These are phyloP conservation scores for Heliopora coerulea DNA, from an alignment of 92 coral and sea anemone species.

Conservation along the genomic window DNA sequence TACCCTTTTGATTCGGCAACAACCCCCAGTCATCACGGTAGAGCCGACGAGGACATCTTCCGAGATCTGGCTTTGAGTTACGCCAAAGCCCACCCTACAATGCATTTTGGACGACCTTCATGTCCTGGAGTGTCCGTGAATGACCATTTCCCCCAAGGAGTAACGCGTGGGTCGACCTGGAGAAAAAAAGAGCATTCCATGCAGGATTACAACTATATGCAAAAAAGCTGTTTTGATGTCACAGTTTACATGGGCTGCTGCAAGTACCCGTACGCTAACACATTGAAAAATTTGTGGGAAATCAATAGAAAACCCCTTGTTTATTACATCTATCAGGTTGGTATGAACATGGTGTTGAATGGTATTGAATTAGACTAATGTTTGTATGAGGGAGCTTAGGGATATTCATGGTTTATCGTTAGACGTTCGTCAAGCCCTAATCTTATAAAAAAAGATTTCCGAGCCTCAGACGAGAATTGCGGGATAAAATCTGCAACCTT, in stretches of 20 bases:
- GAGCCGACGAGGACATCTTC: conserved; percentile 91
- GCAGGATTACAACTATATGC: conserved; percentile 79
- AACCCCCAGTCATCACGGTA: conserved; percentile 60
- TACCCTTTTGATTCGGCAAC: conserved; percentile 79
- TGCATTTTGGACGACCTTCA: conserved; percentile 95
- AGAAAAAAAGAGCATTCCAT: conserved; percentile 61
- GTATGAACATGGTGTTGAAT: not conserved
- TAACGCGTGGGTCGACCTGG: conserved; percentile 81
- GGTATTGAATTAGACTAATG: too few relatives aligned
- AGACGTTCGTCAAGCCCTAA: too few relatives aligned
- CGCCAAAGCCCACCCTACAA: conserved; percentile 84
- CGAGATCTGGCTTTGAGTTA: conserved; percentile 76
- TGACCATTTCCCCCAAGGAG: conserved; percentile 74
- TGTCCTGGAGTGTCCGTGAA: conserved; percentile 86
- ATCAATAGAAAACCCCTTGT: conserved; percentile 75
- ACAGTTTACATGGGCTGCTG: conserved; percentile 89
- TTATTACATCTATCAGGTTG: conserved; percentile 82
- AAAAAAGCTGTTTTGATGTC: conserved; percentile 77
- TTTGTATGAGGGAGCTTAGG: too few relatives aligned
- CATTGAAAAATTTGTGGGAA: conserved; percentile 81
- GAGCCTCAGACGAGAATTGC: too few relatives aligned
- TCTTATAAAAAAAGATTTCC: too few relatives aligned
- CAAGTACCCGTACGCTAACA: conserved; percentile 81
- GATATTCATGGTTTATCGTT: too few relatives aligned
- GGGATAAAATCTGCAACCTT: too few relatives aligned